Base-by-base conservation (phyloP, 2,113 vertebrate genomes). In the Abramis brama region DNA sequence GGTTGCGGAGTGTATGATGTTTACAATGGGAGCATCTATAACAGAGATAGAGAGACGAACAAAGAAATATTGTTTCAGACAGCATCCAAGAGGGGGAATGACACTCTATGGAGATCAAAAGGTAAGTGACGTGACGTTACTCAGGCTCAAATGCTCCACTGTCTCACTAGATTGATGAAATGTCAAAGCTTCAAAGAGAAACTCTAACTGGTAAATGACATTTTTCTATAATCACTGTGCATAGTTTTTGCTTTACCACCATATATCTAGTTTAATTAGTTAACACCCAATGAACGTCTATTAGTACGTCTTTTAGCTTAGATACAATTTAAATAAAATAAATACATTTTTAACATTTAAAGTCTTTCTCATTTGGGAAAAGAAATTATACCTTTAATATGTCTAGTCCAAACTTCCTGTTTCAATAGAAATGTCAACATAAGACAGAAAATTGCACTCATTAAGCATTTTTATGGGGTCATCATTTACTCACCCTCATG, bases 21-120 rank as follows among this genome's bases (percentile, higher is more conserved):
- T 96, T 91, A 99, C 98, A 91, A 92, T 96, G 84, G 98, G 98
- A 90, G 97, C 96, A 95, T 99, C 98, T 99, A 91, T n/a, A 55
- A 70, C 27, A 68, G 59, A 45, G 68, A 82, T 82, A 90, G 87
- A 91, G 86, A 88, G 77, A 91, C 25, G 85, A 92, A 79, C 82
- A 77, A 27, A 85, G 11, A 82, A 17, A 57, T 3, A 78, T 50
- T 59, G 36, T 64, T 62, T 62, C 50, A 87, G 74, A 79, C 83
- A 75, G 47, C n/a, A 87, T 90, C 25, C 39, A 79, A 52, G 64
- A 39, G 57, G 47, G 36, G 30, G 45, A 64, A 81, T 62, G 33
- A 79, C 39, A 79, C 15, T 81, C 23, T 6, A 62, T 21, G 4
- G 10, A 59, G 76, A 81, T 81, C 79, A 81, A 66, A 60, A 66